Conservation (phyloP, 2,888 invertebrate species). For the Tinea pellionella region DNA sequence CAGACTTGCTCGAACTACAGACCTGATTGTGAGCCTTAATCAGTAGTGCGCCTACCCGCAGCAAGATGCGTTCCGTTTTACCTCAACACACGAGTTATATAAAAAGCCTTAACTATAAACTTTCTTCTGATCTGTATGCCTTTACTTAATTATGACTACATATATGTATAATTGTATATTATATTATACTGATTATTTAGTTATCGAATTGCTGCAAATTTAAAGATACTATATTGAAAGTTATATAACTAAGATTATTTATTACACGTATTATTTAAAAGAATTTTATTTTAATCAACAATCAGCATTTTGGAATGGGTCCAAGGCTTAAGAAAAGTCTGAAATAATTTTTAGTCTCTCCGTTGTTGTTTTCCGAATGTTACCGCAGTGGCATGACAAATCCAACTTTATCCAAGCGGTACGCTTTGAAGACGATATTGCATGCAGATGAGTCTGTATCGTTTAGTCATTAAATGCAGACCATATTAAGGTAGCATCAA, state of each 20-base stretch:
- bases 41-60: constrained; percentile 47
- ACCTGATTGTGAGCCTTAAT: constrained; percentile 65
- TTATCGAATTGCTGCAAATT: too few species aligned
- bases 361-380: constrained; percentile 4
- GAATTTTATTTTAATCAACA: background rate
- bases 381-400: constrained; percentile 11
- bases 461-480: constrained; percentile 60
- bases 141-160: too few species aligned
- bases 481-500: constrained; percentile 33
- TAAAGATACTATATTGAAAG: too few species aligned
- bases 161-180: too few species aligned
- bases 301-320: background rate
- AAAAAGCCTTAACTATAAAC: background rate
- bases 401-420: constrained; percentile 47
- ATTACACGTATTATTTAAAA: background rate
- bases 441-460: constrained; percentile 58
- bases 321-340: background rate
- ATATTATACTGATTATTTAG: too few species aligned
- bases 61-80: constrained; percentile 15
- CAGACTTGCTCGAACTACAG: constrained; percentile 63
- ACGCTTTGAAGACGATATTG: constrained; percentile 43
- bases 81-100: background rate
- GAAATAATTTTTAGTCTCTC: background rate
- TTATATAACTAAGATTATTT: too few species aligned
- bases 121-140: too few species aligned